Conservation (phyloP, 2,797 vertebrate species). For the Malacoraja senta region DNA sequence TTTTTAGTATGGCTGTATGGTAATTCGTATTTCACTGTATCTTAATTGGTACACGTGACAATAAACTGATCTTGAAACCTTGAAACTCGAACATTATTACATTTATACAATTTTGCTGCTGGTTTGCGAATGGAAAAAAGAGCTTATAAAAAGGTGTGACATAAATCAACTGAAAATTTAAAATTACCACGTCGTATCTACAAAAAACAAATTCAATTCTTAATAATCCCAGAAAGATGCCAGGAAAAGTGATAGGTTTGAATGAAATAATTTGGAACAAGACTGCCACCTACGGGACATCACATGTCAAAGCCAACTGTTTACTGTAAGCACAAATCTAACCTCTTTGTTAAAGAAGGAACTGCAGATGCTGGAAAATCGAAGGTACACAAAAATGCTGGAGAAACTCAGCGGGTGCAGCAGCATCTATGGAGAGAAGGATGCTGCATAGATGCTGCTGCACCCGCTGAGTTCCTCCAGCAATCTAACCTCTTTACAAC, state of each 20-base stretch:
- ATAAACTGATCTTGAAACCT: too few species aligned
- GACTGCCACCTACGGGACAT: constrained; percentile 10
- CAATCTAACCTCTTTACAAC: not conserved
- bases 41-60: too few species aligned
- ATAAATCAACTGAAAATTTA: not conserved
- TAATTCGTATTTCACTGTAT: too few species aligned
- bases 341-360: too few species aligned
- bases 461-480: too few species aligned
- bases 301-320: not conserved
- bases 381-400: too few species aligned
- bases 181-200: not conserved
- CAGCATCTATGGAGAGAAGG: too few species aligned
- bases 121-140: not conserved
- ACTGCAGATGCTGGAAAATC: too few species aligned
- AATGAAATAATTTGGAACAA: not conserved
- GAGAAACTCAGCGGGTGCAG: too few species aligned
- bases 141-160: not conserved
- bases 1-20: too few species aligned
- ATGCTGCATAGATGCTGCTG: too few species aligned
- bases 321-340: not conserved
- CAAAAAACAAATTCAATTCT: not conserved
- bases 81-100: not conserved
- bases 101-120: not conserved
- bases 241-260: not conserved
- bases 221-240: not conserved